A percentile compares a stretch with the other conserved stretches of the same genome.
Conservation (phyloP, 2,113 vertebrate species). For the Mobula hypostoma region DNA sequence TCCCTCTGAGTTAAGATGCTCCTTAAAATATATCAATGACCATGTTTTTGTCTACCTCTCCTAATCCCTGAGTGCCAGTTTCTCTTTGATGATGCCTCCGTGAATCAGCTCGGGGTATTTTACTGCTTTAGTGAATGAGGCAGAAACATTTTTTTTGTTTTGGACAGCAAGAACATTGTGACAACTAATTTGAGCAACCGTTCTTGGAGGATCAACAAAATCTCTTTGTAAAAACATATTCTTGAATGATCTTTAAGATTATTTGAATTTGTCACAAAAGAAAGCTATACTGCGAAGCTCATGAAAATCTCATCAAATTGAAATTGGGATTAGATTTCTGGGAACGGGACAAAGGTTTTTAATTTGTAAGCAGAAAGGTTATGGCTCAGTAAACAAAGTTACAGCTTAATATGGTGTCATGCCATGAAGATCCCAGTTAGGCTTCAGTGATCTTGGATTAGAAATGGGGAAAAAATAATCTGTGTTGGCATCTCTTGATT, state of each 20-base stretch:
- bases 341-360: background rate
- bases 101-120: background rate
- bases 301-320: background rate
- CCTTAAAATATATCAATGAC: background rate
- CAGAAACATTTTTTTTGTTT: background rate
- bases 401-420: background rate
- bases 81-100: background rate
- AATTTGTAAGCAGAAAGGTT: background rate
- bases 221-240: background rate
- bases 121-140: background rate
- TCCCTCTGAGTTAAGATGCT: background rate
- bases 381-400: background rate
- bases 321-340: background rate
- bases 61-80: background rate
- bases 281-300: background rate
- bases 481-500: conserved; percentile 13
- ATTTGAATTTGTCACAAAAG: background rate
- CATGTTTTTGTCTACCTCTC: no score
- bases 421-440: background rate
- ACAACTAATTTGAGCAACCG: background rate
- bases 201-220: no score
- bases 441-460: background rate
- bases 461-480: background rate
- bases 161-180: background rate
- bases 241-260: background rate